phyloP scores from a whole-genome alignment of 2,113 vertebrate genomes.

The Pollimyrus isidori region DNA sequence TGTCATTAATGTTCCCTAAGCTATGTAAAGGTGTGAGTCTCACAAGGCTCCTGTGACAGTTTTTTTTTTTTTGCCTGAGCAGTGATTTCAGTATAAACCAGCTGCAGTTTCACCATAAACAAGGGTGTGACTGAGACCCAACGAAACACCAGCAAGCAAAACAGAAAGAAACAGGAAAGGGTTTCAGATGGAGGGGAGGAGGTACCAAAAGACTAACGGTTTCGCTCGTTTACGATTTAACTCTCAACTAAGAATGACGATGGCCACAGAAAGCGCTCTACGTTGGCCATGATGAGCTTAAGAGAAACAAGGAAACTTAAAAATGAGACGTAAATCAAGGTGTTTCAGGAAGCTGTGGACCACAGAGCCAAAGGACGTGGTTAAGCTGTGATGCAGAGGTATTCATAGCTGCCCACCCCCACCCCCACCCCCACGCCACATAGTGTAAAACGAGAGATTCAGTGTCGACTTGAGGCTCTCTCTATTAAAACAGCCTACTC shows the following conservation, averaged over 20 bases:
- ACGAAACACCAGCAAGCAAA: neutral
- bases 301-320: constrained; percentile 39
- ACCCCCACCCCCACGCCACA: neutral
- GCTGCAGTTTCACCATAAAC: neutral
- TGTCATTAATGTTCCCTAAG: too few relatives aligned
- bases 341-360: constrained; percentile 46
- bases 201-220: neutral
- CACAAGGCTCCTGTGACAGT: neutral
- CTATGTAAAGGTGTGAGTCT: neutral
- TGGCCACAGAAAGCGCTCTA: constrained; percentile 26
- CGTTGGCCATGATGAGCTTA: constrained; percentile 37
- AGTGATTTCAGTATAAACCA: constrained; percentile 12
- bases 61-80: neutral
- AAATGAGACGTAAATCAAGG: constrained; percentile 49
- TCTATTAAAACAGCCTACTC: neutral
- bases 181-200: neutral
- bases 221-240: constrained; percentile 46
- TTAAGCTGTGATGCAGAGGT: constrained; percentile 28
- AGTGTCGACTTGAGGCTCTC: neutral
- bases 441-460: neutral
- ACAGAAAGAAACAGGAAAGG: neutral
- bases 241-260: constrained; percentile 19
- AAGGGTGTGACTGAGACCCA: neutral
- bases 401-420: neutral
- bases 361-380: constrained; percentile 36